These are phyloP conservation scores for Craterocephalus amniculus DNA, from an alignment of 2,797 vertebrate species.

Conservation along the genomic window DNA sequence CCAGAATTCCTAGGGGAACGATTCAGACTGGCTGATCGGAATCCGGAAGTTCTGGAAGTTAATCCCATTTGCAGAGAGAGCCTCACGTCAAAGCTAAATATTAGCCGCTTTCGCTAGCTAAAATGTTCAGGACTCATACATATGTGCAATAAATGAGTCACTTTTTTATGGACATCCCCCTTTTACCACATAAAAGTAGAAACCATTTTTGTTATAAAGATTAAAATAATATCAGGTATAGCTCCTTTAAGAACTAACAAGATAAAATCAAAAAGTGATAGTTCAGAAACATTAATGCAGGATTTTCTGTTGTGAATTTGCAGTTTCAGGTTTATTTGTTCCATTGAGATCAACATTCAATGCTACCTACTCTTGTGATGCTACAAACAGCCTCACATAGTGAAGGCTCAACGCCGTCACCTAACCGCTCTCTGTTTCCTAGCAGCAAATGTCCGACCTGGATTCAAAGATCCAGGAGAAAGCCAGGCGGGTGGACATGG, in stretches of 20 bases:
- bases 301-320: background rate
- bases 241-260: background rate
- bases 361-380: background rate
- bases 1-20: no score
- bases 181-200: no score
- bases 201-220: no score
- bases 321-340: background rate
- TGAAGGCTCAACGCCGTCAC: background rate
- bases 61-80: no score
- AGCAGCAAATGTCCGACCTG: constrained; percentile 98
- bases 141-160: no score
- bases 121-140: no score
- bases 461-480: constrained; percentile 99
- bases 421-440: constrained; percentile 36
- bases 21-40: no score
- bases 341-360: background rate
- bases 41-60: no score
- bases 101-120: no score
- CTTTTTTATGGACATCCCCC: no score
- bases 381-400: background rate
- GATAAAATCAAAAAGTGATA: background rate
- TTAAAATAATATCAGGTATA: no score
- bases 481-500: constrained; percentile 98
- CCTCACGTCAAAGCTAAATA: no score
- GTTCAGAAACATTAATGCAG: background rate